A percentile compares a stretch with the other conserved stretches of the same genome.
Conservation (phyloP, 1,140 invertebrate species). For the Metopolophium dirhodum region DNA sequence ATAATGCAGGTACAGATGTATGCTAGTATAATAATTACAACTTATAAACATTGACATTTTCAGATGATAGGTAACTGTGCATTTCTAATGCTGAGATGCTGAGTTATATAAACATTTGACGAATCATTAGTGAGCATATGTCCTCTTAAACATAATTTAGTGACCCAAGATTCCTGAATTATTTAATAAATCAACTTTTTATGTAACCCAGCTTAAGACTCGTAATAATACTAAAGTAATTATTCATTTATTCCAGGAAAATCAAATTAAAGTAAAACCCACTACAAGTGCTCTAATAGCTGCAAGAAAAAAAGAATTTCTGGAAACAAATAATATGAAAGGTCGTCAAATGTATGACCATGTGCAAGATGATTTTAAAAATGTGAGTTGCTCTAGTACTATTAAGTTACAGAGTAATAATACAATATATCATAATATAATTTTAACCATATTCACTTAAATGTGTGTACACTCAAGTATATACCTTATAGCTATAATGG, state of each 20-base stretch:
- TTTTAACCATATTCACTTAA: no score
- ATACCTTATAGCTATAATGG: no score
- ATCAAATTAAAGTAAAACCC: slow-evolving; percentile 29
- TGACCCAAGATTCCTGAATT: not conserved
- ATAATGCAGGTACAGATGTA: not conserved
- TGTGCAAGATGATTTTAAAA: slow-evolving; percentile 51
- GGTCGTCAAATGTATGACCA: slow-evolving; percentile 18
- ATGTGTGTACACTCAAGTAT: no score
- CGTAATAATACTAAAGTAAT: not conserved
- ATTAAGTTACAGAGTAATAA: not conserved
- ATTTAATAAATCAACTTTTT: not conserved
- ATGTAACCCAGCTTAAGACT: not conserved
- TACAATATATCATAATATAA: not conserved
- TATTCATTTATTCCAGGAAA: slow-evolving; percentile 29
- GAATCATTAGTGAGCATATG: not conserved
- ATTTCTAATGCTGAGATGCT: not conserved
- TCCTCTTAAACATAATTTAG: no score
- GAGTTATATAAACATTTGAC: not conserved
- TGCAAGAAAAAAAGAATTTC: slow-evolving; percentile 48
- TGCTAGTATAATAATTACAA: not conserved
- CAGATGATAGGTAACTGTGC: not conserved
- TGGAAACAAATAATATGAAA: slow-evolving; percentile 36
- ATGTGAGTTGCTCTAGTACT: slow-evolving; percentile 19
- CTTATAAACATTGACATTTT: not conserved
- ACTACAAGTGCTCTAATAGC: slow-evolving; percentile 40